Conservation (phyloP, 2,888 invertebrate species). For the Ochropleura plecta region DNA sequence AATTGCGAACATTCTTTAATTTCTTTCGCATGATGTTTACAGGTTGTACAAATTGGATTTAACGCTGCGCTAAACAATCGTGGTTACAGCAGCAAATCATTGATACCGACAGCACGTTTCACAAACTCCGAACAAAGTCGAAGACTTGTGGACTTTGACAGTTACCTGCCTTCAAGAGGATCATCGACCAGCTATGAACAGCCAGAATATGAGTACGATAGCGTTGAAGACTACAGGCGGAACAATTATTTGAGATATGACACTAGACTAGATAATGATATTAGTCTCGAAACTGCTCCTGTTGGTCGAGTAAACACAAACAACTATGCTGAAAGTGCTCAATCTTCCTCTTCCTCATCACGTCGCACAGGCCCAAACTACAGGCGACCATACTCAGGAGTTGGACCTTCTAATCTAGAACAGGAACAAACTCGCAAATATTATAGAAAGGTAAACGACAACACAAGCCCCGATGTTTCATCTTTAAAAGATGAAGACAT, state of each 20-base stretch:
- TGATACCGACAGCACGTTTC: constrained; percentile 1
- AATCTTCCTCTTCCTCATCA: neutral
- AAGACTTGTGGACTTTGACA: constrained; percentile 5
- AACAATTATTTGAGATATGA: constrained; percentile 4
- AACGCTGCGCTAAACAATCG: constrained; percentile 28
- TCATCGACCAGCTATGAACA: constrained; percentile 24
- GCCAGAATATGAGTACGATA: constrained; percentile 36
- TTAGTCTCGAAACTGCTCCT: constrained; percentile 19
- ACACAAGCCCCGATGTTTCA: constrained; percentile 10
- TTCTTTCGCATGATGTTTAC: constrained; percentile 46
- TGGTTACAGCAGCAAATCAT: constrained; percentile 7
- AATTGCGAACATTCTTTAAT: constrained; percentile 29
- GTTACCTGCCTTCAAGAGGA: neutral
- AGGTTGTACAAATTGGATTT: constrained; percentile 60
- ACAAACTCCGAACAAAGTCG: constrained; percentile 10
- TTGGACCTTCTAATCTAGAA: constrained; percentile 2
- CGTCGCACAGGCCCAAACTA: neutral
- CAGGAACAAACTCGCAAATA: neutral
- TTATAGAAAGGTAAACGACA: constrained; percentile 9
- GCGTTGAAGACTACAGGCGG: constrained; percentile 33
- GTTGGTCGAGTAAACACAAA: neutral
- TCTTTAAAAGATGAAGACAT: constrained; percentile 11
- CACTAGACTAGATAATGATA: neutral
- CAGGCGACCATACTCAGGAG: constrained; percentile 16
- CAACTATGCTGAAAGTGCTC: neutral